Evolutionary conservation across 2,888 invertebrate genomes (phyloP).

Genomic region (Drosophila anomalata): DNA sequence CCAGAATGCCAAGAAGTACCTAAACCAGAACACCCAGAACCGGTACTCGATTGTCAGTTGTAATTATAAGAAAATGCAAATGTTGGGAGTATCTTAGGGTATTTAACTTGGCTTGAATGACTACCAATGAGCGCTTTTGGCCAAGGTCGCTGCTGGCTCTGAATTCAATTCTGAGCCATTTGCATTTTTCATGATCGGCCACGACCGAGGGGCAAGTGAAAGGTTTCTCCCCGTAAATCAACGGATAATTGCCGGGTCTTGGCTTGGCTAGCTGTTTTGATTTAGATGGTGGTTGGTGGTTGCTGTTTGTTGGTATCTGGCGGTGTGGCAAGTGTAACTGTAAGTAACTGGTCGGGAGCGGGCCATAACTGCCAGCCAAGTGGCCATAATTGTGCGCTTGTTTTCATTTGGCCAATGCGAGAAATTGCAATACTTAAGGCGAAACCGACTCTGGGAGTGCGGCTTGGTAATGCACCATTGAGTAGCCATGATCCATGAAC

Average conservation of each 20-base stretch:
- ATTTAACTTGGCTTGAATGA: neutral
- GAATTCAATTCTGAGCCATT: conserved; percentile 31
- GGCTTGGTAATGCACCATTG: conserved; percentile 40
- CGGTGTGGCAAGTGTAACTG: conserved; percentile 41
- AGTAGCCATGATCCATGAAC: conserved; percentile 39
- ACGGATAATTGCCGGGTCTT: conserved; percentile 46
- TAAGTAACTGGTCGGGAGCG: conserved; percentile 48
- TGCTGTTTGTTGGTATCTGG: neutral
- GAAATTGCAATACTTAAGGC: conserved; percentile 58
- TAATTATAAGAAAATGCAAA: conserved; percentile 31
- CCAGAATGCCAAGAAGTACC: conserved; percentile 22
- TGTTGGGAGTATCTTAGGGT: neutral
- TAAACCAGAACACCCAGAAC: conserved; percentile 25
- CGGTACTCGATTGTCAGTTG: conserved; percentile 24
- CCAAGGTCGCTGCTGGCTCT: conserved; percentile 47
- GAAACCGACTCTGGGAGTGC: conserved; percentile 23
- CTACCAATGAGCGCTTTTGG: neutral
- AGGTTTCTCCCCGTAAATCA: conserved; percentile 45
- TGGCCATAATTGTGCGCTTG: conserved; percentile 70
- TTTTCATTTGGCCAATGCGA: conserved; percentile 68
- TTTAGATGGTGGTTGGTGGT: conserved; percentile 11
- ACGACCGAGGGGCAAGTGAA: conserved; percentile 40
- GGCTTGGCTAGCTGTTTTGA: conserved; percentile 10
- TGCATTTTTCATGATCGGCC: conserved; percentile 37
- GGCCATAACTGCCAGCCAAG: conserved; percentile 62